Conservation (phyloP, 2,113 vertebrate species). For the Illadopsis cleaveri region DNA sequence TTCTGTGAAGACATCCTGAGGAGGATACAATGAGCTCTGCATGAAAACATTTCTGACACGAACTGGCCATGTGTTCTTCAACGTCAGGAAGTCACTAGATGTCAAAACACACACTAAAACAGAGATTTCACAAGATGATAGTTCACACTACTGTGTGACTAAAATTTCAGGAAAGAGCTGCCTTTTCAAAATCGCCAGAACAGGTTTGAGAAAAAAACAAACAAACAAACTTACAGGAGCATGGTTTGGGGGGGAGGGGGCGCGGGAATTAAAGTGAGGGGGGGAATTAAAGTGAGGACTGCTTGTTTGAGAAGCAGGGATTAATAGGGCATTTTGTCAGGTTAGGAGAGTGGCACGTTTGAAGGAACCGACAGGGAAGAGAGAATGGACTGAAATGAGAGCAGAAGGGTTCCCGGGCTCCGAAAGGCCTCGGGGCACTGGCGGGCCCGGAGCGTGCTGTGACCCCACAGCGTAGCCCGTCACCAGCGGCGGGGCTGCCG, state of each 20-base stretch:
- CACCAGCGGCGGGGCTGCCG: not conserved
- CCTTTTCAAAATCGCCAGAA: not conserved
- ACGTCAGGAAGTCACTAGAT: not conserved
- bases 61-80: not conserved
- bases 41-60: not conserved
- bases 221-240: too few species aligned
- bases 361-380: not conserved
- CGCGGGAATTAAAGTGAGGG: too few species aligned
- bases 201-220: too few species aligned
- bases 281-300: not conserved
- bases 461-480: fast-evolving
- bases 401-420: not conserved
- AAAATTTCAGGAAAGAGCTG: not conserved
- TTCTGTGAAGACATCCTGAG: not conserved
- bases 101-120: not conserved
- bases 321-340: not conserved
- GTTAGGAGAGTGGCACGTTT: not conserved
- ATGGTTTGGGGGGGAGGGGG: fast-evolving
- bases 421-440: not conserved
- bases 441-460: not conserved
- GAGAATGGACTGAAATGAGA: not conserved
- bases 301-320: not conserved
- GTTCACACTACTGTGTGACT: not conserved
- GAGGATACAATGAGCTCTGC: not conserved
- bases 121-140: not conserved